A percentile compares a stretch with the other conserved stretches of the same genome.
Conservation (phyloP, 1,140 invertebrate species). For the Neelides sp. region DNA sequence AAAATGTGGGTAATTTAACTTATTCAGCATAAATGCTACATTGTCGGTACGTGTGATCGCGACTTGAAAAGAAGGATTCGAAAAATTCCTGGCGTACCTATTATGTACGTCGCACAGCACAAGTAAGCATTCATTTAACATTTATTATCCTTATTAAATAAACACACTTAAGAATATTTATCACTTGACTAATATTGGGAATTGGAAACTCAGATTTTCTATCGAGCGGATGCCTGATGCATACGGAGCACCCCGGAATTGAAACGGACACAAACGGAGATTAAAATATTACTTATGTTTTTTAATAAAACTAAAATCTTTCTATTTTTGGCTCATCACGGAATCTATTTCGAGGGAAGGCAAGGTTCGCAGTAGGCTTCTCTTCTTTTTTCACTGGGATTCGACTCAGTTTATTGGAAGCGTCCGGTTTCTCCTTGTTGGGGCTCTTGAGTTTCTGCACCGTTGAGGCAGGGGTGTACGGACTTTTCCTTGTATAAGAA, state of each 20-base stretch:
- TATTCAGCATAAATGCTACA: slow-evolving; percentile 91
- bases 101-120: slow-evolving; percentile 91
- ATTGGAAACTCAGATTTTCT: slow-evolving; percentile 50
- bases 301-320: no score
- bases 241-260: slow-evolving; percentile 68
- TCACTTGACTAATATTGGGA: background rate
- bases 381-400: no score
- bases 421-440: no score
- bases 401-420: no score
- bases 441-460: no score
- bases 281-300: no score
- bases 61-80: slow-evolving; percentile 90
- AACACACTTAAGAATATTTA: background rate
- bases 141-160: background rate
- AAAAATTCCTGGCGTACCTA: slow-evolving; percentile 97
- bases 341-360: no score
- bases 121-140: slow-evolving; percentile 39
- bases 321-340: no score
- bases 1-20: background rate
- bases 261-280: no score
- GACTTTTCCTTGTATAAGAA: no score
- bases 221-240: slow-evolving; percentile 98
- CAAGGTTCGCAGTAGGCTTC: no score
- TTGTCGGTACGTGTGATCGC: slow-evolving; percentile 97
- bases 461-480: no score